Evolutionary conservation across 2,888 invertebrate species (phyloP), one percentile per base, ranked within the genome.

Genomic region (Amiota mariae): DNA sequence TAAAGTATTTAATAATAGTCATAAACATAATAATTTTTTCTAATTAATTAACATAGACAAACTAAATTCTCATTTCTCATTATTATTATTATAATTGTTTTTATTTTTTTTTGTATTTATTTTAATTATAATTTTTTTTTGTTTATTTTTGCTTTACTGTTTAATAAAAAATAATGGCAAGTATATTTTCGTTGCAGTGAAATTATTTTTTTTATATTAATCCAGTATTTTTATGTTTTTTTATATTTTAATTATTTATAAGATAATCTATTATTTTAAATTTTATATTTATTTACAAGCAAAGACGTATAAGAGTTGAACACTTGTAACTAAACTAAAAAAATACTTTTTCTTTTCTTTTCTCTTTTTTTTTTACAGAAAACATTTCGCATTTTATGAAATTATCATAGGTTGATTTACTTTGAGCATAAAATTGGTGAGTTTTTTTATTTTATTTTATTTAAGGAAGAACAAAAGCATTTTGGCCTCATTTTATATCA

Each of bases 401-500:
- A 36, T 36, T 36, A 1, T n/a, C n/a, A 6, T 6, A 36, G 6
- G 36, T 36, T 36, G 8, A 36, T 36, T 36, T 36, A 36, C 36
- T 36, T 36, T 36, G 6, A 36, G 36, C 36, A 36, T 36, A 36
- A 36, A 36, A 36, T 36, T 36, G 36, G 36, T 36, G 36, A 36
- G 36, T 36, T 36, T 36, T 36, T 36, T 36, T 36, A 36, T 64
- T 75, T 76, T 76, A 54, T 54, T 63, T 24, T n/a, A 63, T 63
- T 48, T 20, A 18, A 49, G 76, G 77, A 75, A 79, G 85, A 86
- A 36, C 36, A 36, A 36, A 36, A 84, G 83, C 83, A 80, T 86
- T 36, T 84, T 84, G 83, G 83, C 83, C 83, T 84, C 83, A 81
- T 84, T 84, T 80, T 73, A 82, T 86, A 84, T 84, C 83, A 84